phyloP scores from a whole-genome alignment of 2,797 vertebrate species.

The Gallinago solitaria region DNA sequence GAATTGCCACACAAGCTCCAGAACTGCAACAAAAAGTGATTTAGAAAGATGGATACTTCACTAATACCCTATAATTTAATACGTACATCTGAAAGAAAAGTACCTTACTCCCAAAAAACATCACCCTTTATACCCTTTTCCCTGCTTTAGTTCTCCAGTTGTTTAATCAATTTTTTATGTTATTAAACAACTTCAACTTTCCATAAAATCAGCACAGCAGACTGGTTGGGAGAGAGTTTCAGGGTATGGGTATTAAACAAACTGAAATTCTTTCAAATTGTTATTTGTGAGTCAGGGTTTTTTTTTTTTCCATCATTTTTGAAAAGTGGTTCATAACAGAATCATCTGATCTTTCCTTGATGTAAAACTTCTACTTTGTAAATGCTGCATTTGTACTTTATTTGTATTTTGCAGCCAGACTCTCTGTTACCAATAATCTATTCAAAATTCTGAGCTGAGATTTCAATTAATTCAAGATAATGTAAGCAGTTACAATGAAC shows the following conservation, averaged over 20 bases:
- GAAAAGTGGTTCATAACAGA: neutral
- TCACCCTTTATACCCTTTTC: neutral
- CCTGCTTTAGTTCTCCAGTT: neutral
- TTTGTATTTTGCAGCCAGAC: neutral
- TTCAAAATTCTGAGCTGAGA: neutral
- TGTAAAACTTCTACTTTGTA: neutral
- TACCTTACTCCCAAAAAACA: neutral
- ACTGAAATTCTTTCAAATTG: neutral
- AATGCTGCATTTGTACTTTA: neutral
- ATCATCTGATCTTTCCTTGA: neutral
- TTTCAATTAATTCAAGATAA: neutral
- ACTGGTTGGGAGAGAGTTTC: neutral
- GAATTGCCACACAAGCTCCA: conserved; percentile 99
- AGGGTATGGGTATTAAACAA: neutral
- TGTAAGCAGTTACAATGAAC: neutral
- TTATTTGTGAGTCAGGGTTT: neutral
- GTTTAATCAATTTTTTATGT: neutral
- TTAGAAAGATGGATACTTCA: neutral
- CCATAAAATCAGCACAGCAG: neutral
- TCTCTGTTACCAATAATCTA: neutral
- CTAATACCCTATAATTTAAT: neutral
- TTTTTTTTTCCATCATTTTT: neutral
- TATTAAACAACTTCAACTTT: neutral
- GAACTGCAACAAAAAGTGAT: conserved; percentile 84
- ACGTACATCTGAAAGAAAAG: neutral